Evolutionary conservation across 1,140 invertebrate genomes (phyloP).

Genomic region (Rhagoletis pomonella): DNA sequence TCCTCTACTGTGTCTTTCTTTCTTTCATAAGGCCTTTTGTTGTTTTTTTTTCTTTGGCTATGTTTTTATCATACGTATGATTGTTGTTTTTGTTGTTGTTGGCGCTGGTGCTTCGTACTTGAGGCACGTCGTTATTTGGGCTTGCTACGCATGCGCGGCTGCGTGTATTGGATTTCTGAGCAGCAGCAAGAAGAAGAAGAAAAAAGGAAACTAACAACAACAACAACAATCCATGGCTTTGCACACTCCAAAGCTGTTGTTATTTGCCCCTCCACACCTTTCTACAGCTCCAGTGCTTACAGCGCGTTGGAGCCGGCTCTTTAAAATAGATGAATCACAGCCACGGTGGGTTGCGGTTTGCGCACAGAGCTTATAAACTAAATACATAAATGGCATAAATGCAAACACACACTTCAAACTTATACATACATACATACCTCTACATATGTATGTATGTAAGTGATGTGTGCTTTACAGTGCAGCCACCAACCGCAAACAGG

Average conservation of each 20-base stretch:
- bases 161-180: slow-evolving; percentile 30
- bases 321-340: slow-evolving; percentile 23
- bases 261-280: background rate
- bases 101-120: slow-evolving; percentile 1
- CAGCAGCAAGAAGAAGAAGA: background rate
- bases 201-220: background rate
- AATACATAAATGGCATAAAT: background rate
- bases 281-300: background rate
- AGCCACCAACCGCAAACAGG: background rate
- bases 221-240: background rate
- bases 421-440: background rate
- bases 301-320: background rate
- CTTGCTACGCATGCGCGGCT: slow-evolving; percentile 30
- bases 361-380: background rate
- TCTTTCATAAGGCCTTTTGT: background rate
- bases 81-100: slow-evolving; percentile 13
- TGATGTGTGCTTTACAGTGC: background rate
- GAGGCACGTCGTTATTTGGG: slow-evolving; percentile 22
- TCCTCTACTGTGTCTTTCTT: slow-evolving; percentile 28
- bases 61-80: slow-evolving; percentile 2
- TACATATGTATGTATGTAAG: background rate
- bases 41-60: background rate
- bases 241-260: background rate
- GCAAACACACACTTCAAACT: background rate
- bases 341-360: background rate